A percentile compares a stretch with the other conserved stretches of the same genome.
Evolutionary conservation across 2,113 vertebrate species (phyloP).

Genomic region (Syngnathoides biaculeatus): DNA sequence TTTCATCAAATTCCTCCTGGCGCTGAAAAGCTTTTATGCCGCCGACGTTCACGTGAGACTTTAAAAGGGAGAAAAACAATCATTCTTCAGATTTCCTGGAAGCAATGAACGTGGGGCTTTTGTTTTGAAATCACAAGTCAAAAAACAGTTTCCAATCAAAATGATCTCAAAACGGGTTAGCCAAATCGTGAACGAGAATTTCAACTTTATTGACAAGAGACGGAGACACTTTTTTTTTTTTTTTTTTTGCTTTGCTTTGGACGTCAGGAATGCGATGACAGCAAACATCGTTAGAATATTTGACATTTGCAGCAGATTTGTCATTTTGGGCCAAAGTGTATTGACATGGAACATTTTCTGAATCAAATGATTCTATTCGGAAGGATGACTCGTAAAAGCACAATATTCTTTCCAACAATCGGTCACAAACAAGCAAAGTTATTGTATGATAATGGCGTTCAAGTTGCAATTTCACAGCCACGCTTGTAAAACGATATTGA

Average conservation of each 20-base stretch:
- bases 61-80: conserved; percentile 18
- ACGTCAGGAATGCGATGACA: conserved; percentile 24
- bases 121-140: no score
- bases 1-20: conserved; percentile 66
- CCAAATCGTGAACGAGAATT: background rate
- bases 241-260: no score
- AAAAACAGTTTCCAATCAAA: no score
- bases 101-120: background rate
- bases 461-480: conserved; percentile 14
- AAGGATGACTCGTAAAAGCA: conserved; percentile 13
- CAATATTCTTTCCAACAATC: conserved; percentile 6
- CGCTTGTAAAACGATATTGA: conserved; percentile 20
- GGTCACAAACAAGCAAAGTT: conserved; percentile 28
- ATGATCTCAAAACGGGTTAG: background rate
- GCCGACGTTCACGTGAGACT: conserved; percentile 34
- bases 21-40: conserved; percentile 66
- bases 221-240: conserved; percentile 22
- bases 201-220: conserved; percentile 39
- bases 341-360: background rate
- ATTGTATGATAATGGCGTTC: background rate
- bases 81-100: background rate
- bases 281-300: conserved; percentile 14
- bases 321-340: background rate
- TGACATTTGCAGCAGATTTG: conserved; percentile 28
- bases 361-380: background rate